A percentile compares a stretch with the other conserved stretches of the same genome.
These are phyloP conservation scores for Tetranychus truncatus DNA, from an alignment of 2,888 invertebrate species.

Conservation along the genomic window DNA sequence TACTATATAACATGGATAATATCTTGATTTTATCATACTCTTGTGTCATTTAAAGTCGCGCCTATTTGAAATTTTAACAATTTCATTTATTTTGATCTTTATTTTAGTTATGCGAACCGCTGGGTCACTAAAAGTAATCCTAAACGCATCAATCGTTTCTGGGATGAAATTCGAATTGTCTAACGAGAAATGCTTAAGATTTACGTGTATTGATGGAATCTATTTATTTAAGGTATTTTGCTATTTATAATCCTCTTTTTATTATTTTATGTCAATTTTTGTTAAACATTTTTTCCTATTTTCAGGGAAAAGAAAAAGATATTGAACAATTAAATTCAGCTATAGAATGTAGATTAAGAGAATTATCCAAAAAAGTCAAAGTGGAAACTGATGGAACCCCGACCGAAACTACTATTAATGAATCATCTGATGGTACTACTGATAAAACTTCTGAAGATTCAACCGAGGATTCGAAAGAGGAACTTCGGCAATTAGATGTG, in stretches of 20 bases:
- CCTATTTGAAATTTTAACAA: background rate
- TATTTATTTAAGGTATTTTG: conserved; percentile 20
- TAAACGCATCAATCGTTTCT: conserved; percentile 63
- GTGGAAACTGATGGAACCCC: background rate
- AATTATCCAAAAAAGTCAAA: conserved; percentile 19
- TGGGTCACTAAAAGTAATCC: conserved; percentile 67
- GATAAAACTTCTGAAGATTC: background rate
- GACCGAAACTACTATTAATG: background rate
- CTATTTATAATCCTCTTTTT: background rate
- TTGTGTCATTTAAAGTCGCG: too few relatives aligned
- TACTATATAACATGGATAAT: too few relatives aligned
- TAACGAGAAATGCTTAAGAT: conserved; percentile 20
- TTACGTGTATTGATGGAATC: conserved; percentile 22
- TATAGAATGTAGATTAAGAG: conserved; percentile 19
- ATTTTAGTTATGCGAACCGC: conserved; percentile 57
- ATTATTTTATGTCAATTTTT: conserved; percentile 7
- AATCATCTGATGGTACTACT: background rate
- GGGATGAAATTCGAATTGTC: conserved; percentile 25
- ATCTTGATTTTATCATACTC: too few relatives aligned
- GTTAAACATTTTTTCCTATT: background rate
- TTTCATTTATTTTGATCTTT: background rate
- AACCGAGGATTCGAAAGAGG: background rate
- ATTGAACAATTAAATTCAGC: conserved; percentile 20
- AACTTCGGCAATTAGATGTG: background rate
- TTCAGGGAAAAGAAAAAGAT: conserved; percentile 21